Conservation (phyloP, 2,113 vertebrate genomes). For the Vidua macroura region DNA sequence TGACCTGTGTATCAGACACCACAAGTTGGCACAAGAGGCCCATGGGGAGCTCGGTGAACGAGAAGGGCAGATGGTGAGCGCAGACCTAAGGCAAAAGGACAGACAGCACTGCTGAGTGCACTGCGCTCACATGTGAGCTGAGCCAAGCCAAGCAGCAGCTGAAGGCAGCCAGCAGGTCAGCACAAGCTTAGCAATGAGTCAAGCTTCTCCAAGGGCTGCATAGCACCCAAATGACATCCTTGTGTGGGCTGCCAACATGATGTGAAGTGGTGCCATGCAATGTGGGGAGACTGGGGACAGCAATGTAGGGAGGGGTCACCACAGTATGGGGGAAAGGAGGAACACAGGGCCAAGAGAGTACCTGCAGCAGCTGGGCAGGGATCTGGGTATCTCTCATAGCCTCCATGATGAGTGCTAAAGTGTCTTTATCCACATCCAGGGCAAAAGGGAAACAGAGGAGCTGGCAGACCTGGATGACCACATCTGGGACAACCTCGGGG, state of each 20-base stretch:
- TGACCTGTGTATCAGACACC: slow-evolving; percentile 70
- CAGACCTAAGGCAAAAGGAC: slow-evolving; percentile 76
- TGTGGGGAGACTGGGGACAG: neutral
- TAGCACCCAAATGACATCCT: neutral
- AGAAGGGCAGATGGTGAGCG: slow-evolving; percentile 67
- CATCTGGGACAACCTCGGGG: slow-evolving; percentile 56
- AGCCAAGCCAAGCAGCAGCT: neutral
- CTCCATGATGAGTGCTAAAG: slow-evolving; percentile 30
- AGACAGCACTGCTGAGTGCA: neutral
- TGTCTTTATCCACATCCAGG: slow-evolving; percentile 65
- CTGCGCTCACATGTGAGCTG: neutral
- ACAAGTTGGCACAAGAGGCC: slow-evolving; percentile 83
- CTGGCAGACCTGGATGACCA: slow-evolving; percentile 73
- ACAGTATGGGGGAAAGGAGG: neutral
- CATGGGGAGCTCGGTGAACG: slow-evolving; percentile 78
- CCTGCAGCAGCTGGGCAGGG: slow-evolving; percentile 73
- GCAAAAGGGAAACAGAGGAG: slow-evolving; percentile 78
- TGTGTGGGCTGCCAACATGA: neutral
- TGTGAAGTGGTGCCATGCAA: neutral
- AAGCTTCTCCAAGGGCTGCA: neutral
- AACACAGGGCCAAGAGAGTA: neutral
- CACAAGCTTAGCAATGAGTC: neutral
- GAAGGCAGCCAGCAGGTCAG: neutral
- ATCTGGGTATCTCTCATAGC: slow-evolving; percentile 65
- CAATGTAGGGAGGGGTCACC: neutral